Evolutionary conservation across 2,797 vertebrate genomes (phyloP), one percentile per base, ranked within the genome.

Genomic region (Rhinella marina): DNA sequence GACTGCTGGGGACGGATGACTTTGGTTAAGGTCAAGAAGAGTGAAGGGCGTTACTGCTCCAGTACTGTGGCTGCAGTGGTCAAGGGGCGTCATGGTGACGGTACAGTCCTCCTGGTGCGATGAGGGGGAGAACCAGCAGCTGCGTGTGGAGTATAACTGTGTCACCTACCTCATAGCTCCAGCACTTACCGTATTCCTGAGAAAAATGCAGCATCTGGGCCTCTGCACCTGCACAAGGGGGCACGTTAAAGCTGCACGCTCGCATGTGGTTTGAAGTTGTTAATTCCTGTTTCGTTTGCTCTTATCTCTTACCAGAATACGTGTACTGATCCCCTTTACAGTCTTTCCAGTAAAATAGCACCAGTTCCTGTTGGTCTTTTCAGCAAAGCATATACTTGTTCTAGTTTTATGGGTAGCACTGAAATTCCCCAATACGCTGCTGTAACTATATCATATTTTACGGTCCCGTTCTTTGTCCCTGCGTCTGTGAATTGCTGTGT

Each of bases 211-310:
- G 21, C n/a, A 52, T 4, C 2, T 61, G 64, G 66, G 59, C 78
- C 56, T 0, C 89, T 93, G 91, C 87, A 0, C 86, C 86, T 82
- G 29, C 90, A 79, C 78, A 76, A 85, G 87, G 41, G 66, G 23
- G 3, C n/a, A 1, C 8, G 7, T 89, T 87, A 59, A 81, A 25
- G n/a, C 41, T 87, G 72, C 89, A 59, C 86, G 87, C 76, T 83
- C 80, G 90, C 4, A 0, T 93, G 92, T 92, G 93, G 92, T 92
- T 94, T 94, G 41, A 79, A 92, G 91, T 90, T 94, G 93, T 93
- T 92, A 94, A 93, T 94, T 94, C 92, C 93, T 94, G 92, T 94
- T 91, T 92, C 88, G 89, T 87, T 86, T 77, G 75, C 90, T 90
- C 27, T 6, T 86, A 11, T 88, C 89, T 91, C 25, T 90, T 16